Base-by-base conservation (phyloP, 1,140 invertebrate species). In the Olivierus martensii region DNA sequence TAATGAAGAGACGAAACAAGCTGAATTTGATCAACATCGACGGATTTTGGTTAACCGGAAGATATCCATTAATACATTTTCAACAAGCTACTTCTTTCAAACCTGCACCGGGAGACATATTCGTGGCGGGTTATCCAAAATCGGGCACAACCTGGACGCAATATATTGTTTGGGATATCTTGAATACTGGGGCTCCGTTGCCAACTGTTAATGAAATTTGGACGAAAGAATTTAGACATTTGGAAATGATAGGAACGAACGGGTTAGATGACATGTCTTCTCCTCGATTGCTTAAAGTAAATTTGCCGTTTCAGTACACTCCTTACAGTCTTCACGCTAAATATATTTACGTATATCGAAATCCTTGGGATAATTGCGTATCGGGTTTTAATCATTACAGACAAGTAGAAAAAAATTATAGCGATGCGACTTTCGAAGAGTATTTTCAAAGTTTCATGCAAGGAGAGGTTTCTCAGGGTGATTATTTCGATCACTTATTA, bases 341-440 rank as follows among this genome's bases (percentile, higher is more conserved):
- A 71, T 84, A 5, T 7, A 71, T 87, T 7, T 87, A 87, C 61
- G 77, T 87, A 0, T 79, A 81, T 6, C 71, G 87, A 49, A 86
- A 89, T 70, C 85, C 87, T 0, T 85, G 87, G 66, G 86, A 90
- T 65, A 80, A 87, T 1, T 82, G 77, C 3, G 82, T 89, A 0
- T 89, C 86, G 0, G 88, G 80, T 66, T 90, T 28, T 9, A 28
- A 28, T 9, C 28, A 28, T 28, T 28, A 28, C 28, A 28, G 28
- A 28, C 28, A 28, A 28, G 28, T 28, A 2, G 28, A 28, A 2
- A 28, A 28, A 9, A 28, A 28, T 28, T 28, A 28, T 9, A 28
- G 28, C 28, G 28, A 28, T 28, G 28, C 28, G 9, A 28, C 28
- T 35, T 70, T 67, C 42, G 58, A 66, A 35, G 57, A 54, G 6